phyloP scores from a whole-genome alignment of 2,888 invertebrate genomes.

The Ophion ventricosus region DNA sequence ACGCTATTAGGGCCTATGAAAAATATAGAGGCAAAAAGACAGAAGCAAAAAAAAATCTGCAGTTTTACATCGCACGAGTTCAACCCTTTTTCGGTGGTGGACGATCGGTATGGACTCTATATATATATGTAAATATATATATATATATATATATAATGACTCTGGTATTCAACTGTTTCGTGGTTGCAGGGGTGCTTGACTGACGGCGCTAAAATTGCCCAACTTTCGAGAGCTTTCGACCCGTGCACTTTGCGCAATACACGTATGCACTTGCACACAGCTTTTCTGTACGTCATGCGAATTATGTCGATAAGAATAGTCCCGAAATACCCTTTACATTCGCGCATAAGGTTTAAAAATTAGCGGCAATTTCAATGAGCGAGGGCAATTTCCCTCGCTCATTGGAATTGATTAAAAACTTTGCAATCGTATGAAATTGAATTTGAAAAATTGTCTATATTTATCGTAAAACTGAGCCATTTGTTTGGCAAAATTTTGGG shows the following conservation, averaged over 20 bases:
- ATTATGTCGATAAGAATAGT: background rate
- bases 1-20: no score
- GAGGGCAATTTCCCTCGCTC: no score
- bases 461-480: no score
- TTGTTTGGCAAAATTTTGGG: no score
- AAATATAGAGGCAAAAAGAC: no score
- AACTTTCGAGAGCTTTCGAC: conserved; percentile 59
- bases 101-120: background rate
- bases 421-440: no score
- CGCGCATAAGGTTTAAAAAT: no score
- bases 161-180: conserved; percentile 38
- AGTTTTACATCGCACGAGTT: background rate
- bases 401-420: no score
- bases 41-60: no score
- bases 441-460: no score
- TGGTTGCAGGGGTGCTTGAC: conserved; percentile 48
- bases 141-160: conserved; percentile 16
- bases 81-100: background rate
- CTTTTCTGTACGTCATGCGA: background rate
- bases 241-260: background rate
- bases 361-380: no score
- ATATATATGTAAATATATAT: background rate
- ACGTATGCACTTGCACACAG: background rate
- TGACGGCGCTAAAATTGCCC: conserved; percentile 66
- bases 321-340: no score